Percentiles rank a stretch among this genome's conserved stretches.
Conservation (phyloP, 2,113 vertebrate genomes). For the Himantopus leucocephalus region DNA sequence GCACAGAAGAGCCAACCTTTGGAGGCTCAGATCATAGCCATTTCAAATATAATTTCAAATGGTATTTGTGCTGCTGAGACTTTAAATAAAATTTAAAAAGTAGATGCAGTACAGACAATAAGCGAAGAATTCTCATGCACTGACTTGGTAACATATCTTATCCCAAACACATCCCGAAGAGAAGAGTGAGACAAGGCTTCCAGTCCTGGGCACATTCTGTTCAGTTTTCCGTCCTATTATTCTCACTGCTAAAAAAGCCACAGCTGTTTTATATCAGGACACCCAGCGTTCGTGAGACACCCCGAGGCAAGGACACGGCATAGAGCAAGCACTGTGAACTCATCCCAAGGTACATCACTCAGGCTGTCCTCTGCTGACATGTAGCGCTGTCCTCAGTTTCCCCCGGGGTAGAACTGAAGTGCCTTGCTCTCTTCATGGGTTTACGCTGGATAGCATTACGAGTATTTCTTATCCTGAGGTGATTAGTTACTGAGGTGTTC, state of each 20-base stretch:
- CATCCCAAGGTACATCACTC: neutral
- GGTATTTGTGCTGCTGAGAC: neutral
- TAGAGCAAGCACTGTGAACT: neutral
- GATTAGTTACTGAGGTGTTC: neutral
- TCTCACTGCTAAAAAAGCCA: neutral
- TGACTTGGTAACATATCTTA: neutral
- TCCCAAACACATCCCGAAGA: neutral
- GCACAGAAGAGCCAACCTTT: neutral
- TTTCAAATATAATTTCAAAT: neutral
- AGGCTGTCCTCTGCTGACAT: neutral
- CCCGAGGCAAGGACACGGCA: neutral
- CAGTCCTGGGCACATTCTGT: neutral
- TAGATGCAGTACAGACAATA: neutral
- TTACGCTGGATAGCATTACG: neutral
- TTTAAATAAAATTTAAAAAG: neutral
- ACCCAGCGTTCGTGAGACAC: neutral
- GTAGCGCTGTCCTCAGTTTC: neutral
- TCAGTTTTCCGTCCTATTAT: neutral
- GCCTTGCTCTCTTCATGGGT: neutral
- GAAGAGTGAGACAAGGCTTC: neutral
- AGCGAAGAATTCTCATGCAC: neutral
- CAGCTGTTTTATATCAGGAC: constrained; percentile 6
- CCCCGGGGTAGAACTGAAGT: neutral
- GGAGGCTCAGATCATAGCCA: neutral
- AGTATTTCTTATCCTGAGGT: neutral